Evolutionary conservation across 1,140 invertebrate species (phyloP).

Genomic region (Heliconius nattereri): DNA sequence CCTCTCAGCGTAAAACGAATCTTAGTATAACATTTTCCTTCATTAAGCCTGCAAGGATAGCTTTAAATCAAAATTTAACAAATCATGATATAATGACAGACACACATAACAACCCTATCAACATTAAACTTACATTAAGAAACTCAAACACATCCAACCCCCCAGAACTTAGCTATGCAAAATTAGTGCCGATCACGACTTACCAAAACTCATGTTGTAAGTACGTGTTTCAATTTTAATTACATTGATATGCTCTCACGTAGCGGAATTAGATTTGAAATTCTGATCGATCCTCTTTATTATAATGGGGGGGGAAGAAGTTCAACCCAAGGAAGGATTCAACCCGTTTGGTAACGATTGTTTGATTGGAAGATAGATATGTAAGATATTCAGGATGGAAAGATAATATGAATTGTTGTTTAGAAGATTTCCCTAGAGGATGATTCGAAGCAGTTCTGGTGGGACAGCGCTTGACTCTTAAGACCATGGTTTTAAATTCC

Average conservation of each 20-base stretch:
- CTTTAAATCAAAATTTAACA: not conserved
- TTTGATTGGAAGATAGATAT: not conserved
- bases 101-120: not conserved
- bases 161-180: slow-evolving; percentile 49
- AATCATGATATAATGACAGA: not conserved
- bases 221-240: slow-evolving; percentile 57
- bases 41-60: too few relatives aligned
- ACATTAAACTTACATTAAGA: slow-evolving; percentile 6
- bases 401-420: not conserved
- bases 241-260: slow-evolving; percentile 60
- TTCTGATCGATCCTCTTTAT: slow-evolving; percentile 62
- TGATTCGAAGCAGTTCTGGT: not conserved
- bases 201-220: slow-evolving; percentile 48
- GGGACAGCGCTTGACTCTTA: not conserved
- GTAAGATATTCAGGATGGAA: not conserved
- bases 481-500: not conserved
- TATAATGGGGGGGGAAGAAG: slow-evolving; percentile 47
- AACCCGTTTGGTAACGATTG: not conserved
- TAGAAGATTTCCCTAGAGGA: not conserved
- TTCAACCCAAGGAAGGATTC: slow-evolving; percentile 9
- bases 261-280: slow-evolving; percentile 57
- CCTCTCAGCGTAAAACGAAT: too few relatives aligned
- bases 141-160: slow-evolving; percentile 23
- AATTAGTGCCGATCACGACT: slow-evolving; percentile 46
- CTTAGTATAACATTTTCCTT: too few relatives aligned